Base-by-base conservation (phyloP, 2,797 vertebrate species). In the Poecilia velifera region DNA sequence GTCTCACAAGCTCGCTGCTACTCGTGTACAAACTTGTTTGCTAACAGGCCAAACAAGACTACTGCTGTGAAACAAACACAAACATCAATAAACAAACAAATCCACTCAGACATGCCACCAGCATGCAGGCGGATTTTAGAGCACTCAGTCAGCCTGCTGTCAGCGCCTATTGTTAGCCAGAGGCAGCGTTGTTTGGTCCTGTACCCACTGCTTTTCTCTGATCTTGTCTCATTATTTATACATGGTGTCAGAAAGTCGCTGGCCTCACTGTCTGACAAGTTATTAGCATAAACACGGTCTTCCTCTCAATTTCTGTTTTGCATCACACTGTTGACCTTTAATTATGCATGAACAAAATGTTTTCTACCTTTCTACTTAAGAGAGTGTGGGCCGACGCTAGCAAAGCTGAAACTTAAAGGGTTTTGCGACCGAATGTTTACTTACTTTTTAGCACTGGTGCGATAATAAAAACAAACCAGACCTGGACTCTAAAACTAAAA, bases 61-160 rank as follows among this genome's bases (percentile, higher is more conserved):
- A 88, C 90, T 85, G 88, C 90, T 94, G 92, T 91, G 91, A 94
- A 87, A 93, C 91, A 92, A 94, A 94, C 91, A 93, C 80, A 94
- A 95, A 95, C 91, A 95, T 93, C 93, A 94, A 95, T 92, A 95
- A 91, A 94, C 93, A 96, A 94, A 95, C 92, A 95, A 95, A 94
- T 89, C 82, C 84, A 86, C 85, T 92, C 86, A 89, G 76, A 86
- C 86, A 76, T 75, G 36, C 70, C 25, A 18, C 53, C 79, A 77
- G 59, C 90, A 88, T 10, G 46, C 73, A 76, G 81, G 74, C 71
- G 2, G 2, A 86, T 90, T 90, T 79, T 82, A 72, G 6, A 83
- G 87, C 89, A 82, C 86, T 91, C 86, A 86, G 74, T 91, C 90
- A 86, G 84, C 78, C 47, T 1, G 71, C 87, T 89, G 87, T 88